Evolutionary conservation across 2,797 vertebrate species (phyloP), one percentile per base, ranked within the genome.

Genomic region (Capromys pilorides): DNA sequence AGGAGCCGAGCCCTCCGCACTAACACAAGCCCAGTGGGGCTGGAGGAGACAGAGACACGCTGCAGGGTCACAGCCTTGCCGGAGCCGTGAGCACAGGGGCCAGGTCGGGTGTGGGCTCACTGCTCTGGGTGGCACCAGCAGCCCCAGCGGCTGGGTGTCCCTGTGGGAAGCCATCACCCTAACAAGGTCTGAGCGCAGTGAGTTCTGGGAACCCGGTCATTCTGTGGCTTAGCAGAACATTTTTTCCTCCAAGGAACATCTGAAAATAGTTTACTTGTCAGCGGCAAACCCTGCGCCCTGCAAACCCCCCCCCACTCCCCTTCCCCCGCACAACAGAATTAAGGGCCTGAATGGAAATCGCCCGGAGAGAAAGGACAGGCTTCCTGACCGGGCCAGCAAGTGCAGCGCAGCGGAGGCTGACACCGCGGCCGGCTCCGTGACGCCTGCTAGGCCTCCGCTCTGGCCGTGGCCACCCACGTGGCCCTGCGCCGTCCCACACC

Each of bases 191-290:
- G 8, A 94, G 75, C 94, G 90, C 41, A n/a, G 88, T 12, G 33
- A 45, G 28, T 88, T 96, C 93, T 64, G 92, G 54, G 12, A 39
- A 92, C 92, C 49, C 66, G 59, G n/a, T 51, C 91, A 85, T n/a
- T 86, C 87, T 77, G 69, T 89, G 77, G 92, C 88, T 77, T 69
- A 86, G 93, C 80, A 88, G 93, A 96, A 86, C 83, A 90, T 90
- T 96, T 90, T 93, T 90, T 59, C 54, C 92, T 84, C 78, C 82
- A 71, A 86, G 57, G 57, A 88, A 95, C 73, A 92, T 95, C 81
- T 78, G 94, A 96, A 96, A 92, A 83, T 91, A 85, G 92, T 95
- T 95, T 66, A 67, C 86, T 91, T 91, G 39, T 88, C 95, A 94
- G 86, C 54, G 84, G 59, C 39, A 49, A 83, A 83, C 86, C 78